phyloP scores from a whole-genome alignment of 2,797 vertebrate genomes.

The Garrulus glandarius region DNA sequence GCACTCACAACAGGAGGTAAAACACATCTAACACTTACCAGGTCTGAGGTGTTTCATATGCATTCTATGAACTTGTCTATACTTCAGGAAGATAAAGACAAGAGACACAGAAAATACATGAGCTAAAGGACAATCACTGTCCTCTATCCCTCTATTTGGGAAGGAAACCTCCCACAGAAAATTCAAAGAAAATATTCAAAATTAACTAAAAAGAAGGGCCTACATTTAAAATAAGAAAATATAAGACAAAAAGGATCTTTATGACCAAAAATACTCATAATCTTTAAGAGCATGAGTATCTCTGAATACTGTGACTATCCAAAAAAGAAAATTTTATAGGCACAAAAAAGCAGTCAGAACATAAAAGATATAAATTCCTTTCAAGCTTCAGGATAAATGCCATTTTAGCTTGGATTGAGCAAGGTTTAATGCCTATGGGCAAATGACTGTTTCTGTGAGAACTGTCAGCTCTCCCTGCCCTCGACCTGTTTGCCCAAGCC shows the following conservation, averaged over 20 bases:
- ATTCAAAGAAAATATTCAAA: not conserved
- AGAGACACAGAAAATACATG: not conserved
- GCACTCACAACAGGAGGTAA: not conserved
- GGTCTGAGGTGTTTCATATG: not conserved
- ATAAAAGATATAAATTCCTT: not conserved
- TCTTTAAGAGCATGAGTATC: not conserved
- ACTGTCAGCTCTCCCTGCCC: not conserved
- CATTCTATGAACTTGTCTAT: not conserved
- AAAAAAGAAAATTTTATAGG: not conserved
- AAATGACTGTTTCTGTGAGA: not conserved
- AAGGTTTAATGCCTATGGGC: not conserved
- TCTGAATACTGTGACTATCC: not conserved
- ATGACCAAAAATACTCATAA: not conserved
- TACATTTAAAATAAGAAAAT: not conserved
- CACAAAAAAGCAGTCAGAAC: not conserved
- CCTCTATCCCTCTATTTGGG: not conserved
- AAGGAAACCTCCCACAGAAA: not conserved
- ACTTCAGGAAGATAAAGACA: not conserved
- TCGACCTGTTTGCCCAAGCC: not conserved
- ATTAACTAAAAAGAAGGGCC: not conserved
- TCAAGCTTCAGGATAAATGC: not conserved
- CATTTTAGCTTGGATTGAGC: not conserved
- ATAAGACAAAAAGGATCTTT: not conserved
- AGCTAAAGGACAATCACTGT: not conserved
- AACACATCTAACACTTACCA: not conserved